Evolutionary conservation across 1,140 invertebrate genomes (phyloP).

Genomic region (Vollenhovia emeryi): DNA sequence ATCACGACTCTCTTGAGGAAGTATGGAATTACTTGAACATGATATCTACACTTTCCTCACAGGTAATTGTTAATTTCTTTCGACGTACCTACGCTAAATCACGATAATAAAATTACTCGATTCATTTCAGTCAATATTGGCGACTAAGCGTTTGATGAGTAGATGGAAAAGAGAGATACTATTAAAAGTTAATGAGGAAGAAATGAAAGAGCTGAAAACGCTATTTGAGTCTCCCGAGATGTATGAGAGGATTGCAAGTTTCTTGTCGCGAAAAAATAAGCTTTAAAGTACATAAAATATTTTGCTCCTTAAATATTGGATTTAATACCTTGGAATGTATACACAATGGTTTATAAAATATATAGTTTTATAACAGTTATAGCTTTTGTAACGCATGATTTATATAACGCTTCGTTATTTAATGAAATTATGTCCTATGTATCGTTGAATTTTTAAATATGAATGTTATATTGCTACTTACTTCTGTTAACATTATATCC

Average conservation of each 20-base stretch:
- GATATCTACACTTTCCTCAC: constrained; percentile 70
- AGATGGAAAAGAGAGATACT: constrained; percentile 74
- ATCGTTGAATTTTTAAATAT: constrained; percentile 78
- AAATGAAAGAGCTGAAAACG: constrained; percentile 67
- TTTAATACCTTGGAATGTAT: constrained; percentile 7
- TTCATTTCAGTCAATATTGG: constrained; percentile 77
- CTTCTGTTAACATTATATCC: constrained; percentile 77
- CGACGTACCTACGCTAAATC: background rate
- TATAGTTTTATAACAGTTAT: background rate
- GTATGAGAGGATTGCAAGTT: constrained; percentile 52
- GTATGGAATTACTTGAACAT: constrained; percentile 73
- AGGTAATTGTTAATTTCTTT: constrained; percentile 66
- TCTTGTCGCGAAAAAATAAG: constrained; percentile 68
- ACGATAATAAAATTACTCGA: background rate
- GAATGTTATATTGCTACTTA: constrained; percentile 76
- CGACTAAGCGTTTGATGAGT: constrained; percentile 73
- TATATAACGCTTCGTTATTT: background rate
- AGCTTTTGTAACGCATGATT: background rate
- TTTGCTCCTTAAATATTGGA: constrained; percentile 21
- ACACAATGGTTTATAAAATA: background rate
- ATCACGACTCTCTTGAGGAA: constrained; percentile 66
- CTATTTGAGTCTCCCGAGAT: constrained; percentile 60
- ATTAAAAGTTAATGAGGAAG: constrained; percentile 74
- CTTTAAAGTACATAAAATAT: constrained; percentile 59
- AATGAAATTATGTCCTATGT: constrained; percentile 46